phyloP scores from a whole-genome alignment of 2,888 invertebrate genomes.

The Athalia rosae region DNA sequence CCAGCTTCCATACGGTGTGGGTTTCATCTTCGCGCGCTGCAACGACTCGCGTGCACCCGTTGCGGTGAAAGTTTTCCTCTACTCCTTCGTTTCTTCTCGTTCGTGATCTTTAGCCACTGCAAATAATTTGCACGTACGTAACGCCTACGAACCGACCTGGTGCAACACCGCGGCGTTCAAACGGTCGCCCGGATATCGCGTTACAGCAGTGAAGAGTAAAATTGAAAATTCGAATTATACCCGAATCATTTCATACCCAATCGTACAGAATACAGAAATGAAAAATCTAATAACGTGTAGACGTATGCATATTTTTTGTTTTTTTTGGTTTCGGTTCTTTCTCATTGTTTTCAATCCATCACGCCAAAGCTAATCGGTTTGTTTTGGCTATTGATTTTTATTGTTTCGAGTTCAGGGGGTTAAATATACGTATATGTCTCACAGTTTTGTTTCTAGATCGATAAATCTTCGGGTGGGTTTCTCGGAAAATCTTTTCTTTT shows the following conservation, averaged over 20 bases:
- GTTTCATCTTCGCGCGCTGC: conserved; percentile 1
- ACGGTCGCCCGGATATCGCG: not conserved
- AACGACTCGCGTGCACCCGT: conserved; percentile 14
- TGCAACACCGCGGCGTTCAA: not conserved
- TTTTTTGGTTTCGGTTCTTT: not conserved
- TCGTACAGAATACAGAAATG: too few species aligned
- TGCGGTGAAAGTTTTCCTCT: not conserved
- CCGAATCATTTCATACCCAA: too few species aligned
- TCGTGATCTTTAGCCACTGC: not conserved
- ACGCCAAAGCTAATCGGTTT: conserved; percentile 3
- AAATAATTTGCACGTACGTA: conserved; percentile 23
- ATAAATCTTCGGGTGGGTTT: conserved; percentile 24
- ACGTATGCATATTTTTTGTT: not conserved
- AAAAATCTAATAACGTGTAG: too few species aligned
- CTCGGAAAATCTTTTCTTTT: not conserved
- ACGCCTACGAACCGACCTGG: not conserved
- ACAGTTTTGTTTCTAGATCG: conserved; percentile 20
- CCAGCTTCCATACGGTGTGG: conserved; percentile 9
- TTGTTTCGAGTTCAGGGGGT: conserved; percentile 22
- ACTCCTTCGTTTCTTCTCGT: conserved; percentile 17
- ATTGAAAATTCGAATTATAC: too few species aligned
- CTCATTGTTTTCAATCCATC: not conserved
- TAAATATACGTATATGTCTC: not conserved
- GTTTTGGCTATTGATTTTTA: conserved; percentile 1
- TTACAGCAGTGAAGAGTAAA: not conserved